Evolutionary conservation across 2,797 vertebrate genomes (phyloP).

Genomic region (Sebastolobus alascanus): DNA sequence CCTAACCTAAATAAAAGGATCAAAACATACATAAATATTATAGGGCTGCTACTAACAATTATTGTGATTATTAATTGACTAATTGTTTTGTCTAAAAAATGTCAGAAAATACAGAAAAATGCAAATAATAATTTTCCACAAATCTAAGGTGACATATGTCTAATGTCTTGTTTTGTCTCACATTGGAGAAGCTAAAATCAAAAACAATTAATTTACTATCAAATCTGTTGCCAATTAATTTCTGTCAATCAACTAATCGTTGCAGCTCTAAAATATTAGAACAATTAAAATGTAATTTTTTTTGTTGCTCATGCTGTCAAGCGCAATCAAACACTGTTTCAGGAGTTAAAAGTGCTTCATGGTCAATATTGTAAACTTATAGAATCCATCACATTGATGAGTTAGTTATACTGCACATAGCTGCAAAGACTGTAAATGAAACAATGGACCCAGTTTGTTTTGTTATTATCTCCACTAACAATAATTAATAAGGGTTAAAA

Average conservation of each 20-base stretch:
- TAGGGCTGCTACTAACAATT: neutral
- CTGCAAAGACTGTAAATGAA: neutral
- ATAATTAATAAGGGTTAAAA: neutral
- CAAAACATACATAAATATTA: neutral
- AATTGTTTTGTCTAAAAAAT: neutral
- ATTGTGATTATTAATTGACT: neutral
- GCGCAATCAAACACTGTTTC: neutral
- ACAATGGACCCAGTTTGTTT: neutral
- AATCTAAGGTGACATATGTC: neutral
- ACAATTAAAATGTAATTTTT: neutral
- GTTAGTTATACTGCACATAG: neutral
- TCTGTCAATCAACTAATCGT: neutral
- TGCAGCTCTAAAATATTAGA: neutral
- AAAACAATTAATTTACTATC: neutral
- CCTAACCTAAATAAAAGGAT: conserved; percentile 87
- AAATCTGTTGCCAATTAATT: neutral
- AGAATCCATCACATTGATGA: neutral
- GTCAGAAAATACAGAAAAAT: neutral
- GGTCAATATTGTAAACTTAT: neutral
- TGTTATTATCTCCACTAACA: neutral
- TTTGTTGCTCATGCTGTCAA: neutral
- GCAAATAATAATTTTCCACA: neutral
- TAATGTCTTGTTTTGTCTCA: neutral
- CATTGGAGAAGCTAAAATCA: neutral
- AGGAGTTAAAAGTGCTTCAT: neutral